Evolutionary conservation across 2,888 invertebrate genomes (phyloP), one percentile per base, ranked within the genome.

Genomic region (Epistrophe eligans): DNA sequence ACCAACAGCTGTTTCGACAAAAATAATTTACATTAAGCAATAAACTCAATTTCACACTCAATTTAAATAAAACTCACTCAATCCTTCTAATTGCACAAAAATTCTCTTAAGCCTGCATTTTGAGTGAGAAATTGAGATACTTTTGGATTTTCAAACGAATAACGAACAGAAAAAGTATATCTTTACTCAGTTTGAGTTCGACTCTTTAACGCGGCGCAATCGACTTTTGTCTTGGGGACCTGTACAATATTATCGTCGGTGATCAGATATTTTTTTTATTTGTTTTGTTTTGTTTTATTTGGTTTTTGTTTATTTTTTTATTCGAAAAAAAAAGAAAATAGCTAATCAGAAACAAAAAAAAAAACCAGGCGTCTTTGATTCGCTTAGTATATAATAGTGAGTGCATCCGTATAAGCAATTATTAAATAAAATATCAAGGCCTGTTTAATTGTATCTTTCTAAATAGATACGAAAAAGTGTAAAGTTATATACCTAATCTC

Each of bases 121-220:
- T 58, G 35, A 58, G 32, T 35, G 35, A 35, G 17, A 24, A 13
- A 52, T 6, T 52, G 11, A 45, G 13, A 58, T 19, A 50, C 48
- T 28, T 40, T 50, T 5, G 50, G 11, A 60, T 48, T 32, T 32
- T 62, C 71, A 11, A 55, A 70, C 17, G 45, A 52, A 32, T 66
- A 45, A 50, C 52, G 55, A 52, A 55, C 45, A 8, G 4, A 70
- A 70, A 76, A 84, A 77, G 67, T 73, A 58, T 62, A 58, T 62
- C 64, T 79, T 17, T 52, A 45, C 81, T 77, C 85, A 85, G 85
- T 85, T 85, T 79, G 81, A 85, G 85, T 81, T 81, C 58, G 85
- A 66, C 77, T 85, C 71, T 85, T 79, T 74, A 70, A 77, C 73
- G 71, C 72, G 66, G 71, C 72, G 81, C 62, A 77, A 50, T 85